Evolutionary conservation across 1,140 invertebrate species (phyloP).

Genomic region (Cydia amplana): DNA sequence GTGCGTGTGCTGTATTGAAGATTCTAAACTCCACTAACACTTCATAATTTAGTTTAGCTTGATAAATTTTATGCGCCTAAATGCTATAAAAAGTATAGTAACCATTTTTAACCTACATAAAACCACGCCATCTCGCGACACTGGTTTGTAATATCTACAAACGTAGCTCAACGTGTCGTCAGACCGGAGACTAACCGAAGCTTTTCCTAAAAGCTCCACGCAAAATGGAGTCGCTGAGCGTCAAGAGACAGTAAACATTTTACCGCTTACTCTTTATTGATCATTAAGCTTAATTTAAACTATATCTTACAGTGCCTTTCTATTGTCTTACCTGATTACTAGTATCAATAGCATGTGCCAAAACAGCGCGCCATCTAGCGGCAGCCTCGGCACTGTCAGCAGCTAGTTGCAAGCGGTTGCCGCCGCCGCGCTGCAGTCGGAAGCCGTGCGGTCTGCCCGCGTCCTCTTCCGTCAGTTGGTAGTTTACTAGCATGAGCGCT

Average conservation of each 20-base stretch:
- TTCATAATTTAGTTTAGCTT: no score
- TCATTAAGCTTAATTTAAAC: no score
- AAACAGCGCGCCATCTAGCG: slow-evolving; percentile 87
- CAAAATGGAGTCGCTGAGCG: background rate
- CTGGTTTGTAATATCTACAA: background rate
- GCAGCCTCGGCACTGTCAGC: slow-evolving; percentile 88
- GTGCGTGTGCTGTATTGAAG: no score
- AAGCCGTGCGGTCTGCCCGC: slow-evolving; percentile 65
- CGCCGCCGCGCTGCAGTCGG: slow-evolving; percentile 87
- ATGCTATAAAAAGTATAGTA: no score
- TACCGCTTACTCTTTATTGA: background rate
- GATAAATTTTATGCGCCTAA: no score
- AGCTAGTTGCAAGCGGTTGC: slow-evolving; percentile 88
- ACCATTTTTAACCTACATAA: background rate
- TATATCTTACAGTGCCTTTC: no score
- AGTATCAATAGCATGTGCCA: slow-evolving; percentile 85
- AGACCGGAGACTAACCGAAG: background rate
- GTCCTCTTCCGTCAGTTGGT: slow-evolving; percentile 85
- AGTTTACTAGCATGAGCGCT: slow-evolving; percentile 91
- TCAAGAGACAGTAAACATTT: background rate
- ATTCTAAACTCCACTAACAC: no score
- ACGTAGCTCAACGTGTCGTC: background rate
- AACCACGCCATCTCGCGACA: background rate
- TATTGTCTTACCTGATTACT: slow-evolving; percentile 80
- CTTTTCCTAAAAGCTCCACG: slow-evolving; percentile 28